These are phyloP conservation scores for Tyria jacobaeae DNA, from an alignment of 2,888 invertebrate genomes.

Conservation along the genomic window DNA sequence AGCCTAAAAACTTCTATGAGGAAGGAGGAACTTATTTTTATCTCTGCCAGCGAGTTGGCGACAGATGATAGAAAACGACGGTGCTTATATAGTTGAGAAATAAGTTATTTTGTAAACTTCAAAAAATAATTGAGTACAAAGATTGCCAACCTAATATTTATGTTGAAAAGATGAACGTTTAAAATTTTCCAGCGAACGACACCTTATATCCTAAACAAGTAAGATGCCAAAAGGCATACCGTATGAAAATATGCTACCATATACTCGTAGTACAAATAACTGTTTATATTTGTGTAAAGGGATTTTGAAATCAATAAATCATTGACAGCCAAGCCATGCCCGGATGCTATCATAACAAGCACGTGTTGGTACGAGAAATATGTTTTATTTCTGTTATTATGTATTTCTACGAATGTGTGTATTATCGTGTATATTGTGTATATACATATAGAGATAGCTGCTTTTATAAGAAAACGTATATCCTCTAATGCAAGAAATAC, in stretches of 20 bases:
- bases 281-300: slow-evolving; percentile 31
- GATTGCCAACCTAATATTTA: too few relatives aligned
- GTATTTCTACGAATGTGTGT: slow-evolving; percentile 6
- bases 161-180: too few relatives aligned
- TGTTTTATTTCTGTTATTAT: slow-evolving; percentile 15
- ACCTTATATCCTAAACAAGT: slow-evolving; percentile 3
- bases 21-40: too few relatives aligned
- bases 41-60: too few relatives aligned
- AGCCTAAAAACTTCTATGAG: too few relatives aligned
- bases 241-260: slow-evolving; percentile 6
- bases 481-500: not conserved
- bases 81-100: too few relatives aligned
- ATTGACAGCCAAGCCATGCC: slow-evolving; percentile 49
- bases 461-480: not conserved
- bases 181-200: too few relatives aligned
- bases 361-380: slow-evolving; percentile 47
- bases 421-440: not conserved
- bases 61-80: too few relatives aligned
- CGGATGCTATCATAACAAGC: slow-evolving; percentile 52
- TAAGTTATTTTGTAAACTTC: too few relatives aligned
- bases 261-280: slow-evolving; percentile 16
- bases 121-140: too few relatives aligned
- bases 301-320: slow-evolving; percentile 56
- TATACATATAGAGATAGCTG: not conserved
- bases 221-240: slow-evolving; percentile 4